phyloP scores from a whole-genome alignment of 2,113 vertebrate species.

The Ictalurus furcatus region DNA sequence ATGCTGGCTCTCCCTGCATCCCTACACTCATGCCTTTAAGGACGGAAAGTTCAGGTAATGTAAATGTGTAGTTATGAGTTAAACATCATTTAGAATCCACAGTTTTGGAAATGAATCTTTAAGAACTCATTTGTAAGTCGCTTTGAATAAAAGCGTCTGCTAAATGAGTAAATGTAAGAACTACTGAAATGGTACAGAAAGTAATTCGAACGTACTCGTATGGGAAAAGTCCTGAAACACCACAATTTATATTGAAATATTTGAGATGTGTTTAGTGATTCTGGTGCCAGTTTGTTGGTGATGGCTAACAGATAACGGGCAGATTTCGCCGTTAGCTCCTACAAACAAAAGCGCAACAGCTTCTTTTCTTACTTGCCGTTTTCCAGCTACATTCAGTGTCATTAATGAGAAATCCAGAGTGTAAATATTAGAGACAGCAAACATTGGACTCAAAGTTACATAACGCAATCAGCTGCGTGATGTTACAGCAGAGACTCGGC shows the following conservation, averaged over 20 bases:
- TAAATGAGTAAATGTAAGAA: background rate
- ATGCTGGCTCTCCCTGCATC: slow-evolving; percentile 36
- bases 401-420: background rate
- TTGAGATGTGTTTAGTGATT: background rate
- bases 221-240: background rate
- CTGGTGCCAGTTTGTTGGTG: background rate
- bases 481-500: background rate
- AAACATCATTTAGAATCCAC: background rate
- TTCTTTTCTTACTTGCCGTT: background rate
- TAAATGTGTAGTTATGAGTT: background rate
- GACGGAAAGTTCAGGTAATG: slow-evolving; percentile 62
- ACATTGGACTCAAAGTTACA: background rate
- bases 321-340: background rate
- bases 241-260: background rate
- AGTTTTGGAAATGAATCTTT: too few relatives aligned
- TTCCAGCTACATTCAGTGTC: background rate
- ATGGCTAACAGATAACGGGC: background rate
- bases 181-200: background rate
- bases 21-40: slow-evolving; percentile 27
- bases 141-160: too few relatives aligned
- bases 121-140: too few relatives aligned
- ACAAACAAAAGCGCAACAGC: background rate
- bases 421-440: background rate
- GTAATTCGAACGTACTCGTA: background rate
- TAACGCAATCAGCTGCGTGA: background rate